Evolutionary conservation across 2,113 vertebrate species (phyloP).

Genomic region (Tylochromis polylepis): DNA sequence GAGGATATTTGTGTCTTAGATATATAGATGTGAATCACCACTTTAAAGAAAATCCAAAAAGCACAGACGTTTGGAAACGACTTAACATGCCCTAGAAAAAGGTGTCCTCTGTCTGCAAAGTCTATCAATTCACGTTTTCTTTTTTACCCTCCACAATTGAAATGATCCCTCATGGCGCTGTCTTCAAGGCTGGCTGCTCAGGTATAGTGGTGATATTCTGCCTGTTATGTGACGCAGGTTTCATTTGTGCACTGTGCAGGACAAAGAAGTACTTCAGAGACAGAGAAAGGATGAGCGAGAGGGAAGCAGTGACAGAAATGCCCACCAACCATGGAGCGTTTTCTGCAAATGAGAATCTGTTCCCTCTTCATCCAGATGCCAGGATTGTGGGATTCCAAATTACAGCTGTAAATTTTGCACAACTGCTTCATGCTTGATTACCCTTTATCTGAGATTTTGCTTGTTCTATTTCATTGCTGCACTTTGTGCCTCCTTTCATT

Average conservation of each 20-base stretch:
- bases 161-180: constrained; percentile 35
- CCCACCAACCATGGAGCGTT: constrained; percentile 51
- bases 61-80: neutral
- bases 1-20: constrained; percentile 4
- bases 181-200: constrained; percentile 53
- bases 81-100: neutral
- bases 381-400: constrained; percentile 56
- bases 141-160: constrained; percentile 19
- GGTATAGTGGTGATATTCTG: constrained; percentile 36
- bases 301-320: constrained; percentile 3
- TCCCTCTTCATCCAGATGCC: constrained; percentile 51
- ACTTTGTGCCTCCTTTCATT: constrained; percentile 29
- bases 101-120: constrained; percentile 10
- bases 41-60: neutral
- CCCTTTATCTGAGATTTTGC: constrained; percentile 46
- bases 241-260: constrained; percentile 37
- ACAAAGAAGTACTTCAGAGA: constrained; percentile 30
- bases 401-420: constrained; percentile 66
- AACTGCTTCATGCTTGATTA: constrained; percentile 67
- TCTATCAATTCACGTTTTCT: constrained; percentile 40
- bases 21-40: neutral
- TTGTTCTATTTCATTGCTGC: constrained; percentile 19
- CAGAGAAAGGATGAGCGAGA: neutral
- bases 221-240: constrained; percentile 45
- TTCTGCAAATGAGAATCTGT: constrained; percentile 62